Base-by-base conservation (phyloP, 2,113 vertebrate genomes). In the Gallinago jamesoni region DNA sequence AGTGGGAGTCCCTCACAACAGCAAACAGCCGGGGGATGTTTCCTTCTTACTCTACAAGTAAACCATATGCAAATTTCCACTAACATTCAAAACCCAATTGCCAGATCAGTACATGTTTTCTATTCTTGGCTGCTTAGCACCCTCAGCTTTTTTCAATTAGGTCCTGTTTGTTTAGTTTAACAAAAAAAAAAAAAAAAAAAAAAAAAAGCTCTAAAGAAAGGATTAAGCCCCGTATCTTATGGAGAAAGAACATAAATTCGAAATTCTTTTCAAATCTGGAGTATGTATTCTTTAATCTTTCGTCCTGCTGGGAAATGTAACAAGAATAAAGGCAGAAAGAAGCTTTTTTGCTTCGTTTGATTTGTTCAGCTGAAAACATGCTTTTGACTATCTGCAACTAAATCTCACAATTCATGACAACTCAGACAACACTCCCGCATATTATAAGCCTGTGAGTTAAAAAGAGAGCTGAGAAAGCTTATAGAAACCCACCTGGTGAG, bases 81-180 rank as follows among this genome's bases (percentile, higher is more conserved):
- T 80, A 91, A 96, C 43, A 97, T 95, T 97, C 93, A 98, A 97
- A 97, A 96, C 50, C 35, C 68, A 96, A 86, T 97, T 97, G 90
- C 69, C 91, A 97, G 92, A 87, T 96, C 91, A 94, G 94, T 97
- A 97, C 97, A 96, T 94, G 92, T 98, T 98, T 97, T 96, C 90
- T 97, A 78, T 97, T 97, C 96, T 97, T 97, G 96, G 93, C 94
- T 92, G 39, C 95, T 98, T 97, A 97, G 94, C 87, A 96, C 69
- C 60, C 96, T 97, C 97, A 97, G 94, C 89, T 96, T 97, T 98
- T 97, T 97, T 95, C 96, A 98, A 97, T 98, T 98, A 98, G 94
- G 68, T 53, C 70, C 50, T 97, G 94, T 98, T 98, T 98, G 90
- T 97, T 98, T 97, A 95, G 96, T 55, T 20, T 3, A 33, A 22